Percentiles rank a stretch among this genome's conserved stretches.
Evolutionary conservation across 1,140 invertebrate genomes (phyloP).

Genomic region (Drosophila teissieri): DNA sequence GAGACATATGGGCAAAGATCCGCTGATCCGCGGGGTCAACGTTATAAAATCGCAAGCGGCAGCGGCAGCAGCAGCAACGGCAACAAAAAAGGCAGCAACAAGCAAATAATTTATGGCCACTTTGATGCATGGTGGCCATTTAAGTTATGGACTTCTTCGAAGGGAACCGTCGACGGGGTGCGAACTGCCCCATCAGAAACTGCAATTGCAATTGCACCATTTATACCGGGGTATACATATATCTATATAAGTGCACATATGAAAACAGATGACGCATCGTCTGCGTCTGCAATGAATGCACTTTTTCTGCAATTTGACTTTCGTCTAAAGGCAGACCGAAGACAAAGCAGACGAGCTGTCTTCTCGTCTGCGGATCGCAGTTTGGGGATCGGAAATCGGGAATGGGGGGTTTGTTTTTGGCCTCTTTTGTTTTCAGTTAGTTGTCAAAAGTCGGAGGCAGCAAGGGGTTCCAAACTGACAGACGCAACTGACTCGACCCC

Average conservation of each 20-base stretch:
- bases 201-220: slow-evolving; percentile 18
- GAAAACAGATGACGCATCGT: slow-evolving; percentile 73
- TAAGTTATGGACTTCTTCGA: slow-evolving; percentile 64
- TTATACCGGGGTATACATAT: slow-evolving; percentile 1
- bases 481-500: background rate
- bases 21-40: slow-evolving; percentile 72
- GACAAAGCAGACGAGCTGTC: slow-evolving; percentile 66
- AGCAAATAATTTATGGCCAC: slow-evolving; percentile 81
- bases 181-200: slow-evolving; percentile 73
- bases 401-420: slow-evolving; percentile 10
- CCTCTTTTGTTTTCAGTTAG: slow-evolving; percentile 33
- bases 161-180: slow-evolving; percentile 40
- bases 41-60: slow-evolving; percentile 76
- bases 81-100: slow-evolving; percentile 53
- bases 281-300: slow-evolving; percentile 75
- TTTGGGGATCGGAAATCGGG: slow-evolving; percentile 17
- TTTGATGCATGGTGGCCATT: slow-evolving; percentile 74
- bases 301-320: slow-evolving; percentile 46
- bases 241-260: slow-evolving; percentile 3
- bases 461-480: slow-evolving; percentile 20
- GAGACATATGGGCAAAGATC: slow-evolving; percentile 62
- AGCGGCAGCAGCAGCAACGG: slow-evolving; percentile 40
- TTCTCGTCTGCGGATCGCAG: slow-evolving; percentile 20
- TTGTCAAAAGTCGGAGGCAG: slow-evolving; percentile 21
- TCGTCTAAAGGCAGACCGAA: slow-evolving; percentile 24